These are phyloP conservation scores for Tapirus indicus DNA, from an alignment of 2,797 vertebrate species.

Conservation along the genomic window DNA sequence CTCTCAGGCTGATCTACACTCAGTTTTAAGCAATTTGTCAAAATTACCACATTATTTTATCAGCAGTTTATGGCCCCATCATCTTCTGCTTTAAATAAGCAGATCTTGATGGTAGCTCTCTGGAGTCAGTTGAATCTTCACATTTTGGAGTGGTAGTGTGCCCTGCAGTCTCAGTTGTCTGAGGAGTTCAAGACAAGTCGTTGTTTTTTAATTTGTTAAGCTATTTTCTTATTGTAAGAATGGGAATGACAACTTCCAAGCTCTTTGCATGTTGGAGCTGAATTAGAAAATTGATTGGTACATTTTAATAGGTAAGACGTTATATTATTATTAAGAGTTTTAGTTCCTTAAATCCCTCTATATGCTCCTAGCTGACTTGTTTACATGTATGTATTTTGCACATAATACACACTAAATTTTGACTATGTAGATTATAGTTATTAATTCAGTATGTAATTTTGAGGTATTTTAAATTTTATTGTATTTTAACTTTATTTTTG, in stretches of 20 bases:
- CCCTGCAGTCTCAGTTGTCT: not conserved
- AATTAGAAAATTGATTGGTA: not conserved
- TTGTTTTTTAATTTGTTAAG: not conserved
- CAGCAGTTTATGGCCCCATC: not conserved
- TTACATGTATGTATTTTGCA: not conserved
- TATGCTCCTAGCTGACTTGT: not conserved
- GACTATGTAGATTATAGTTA: not conserved
- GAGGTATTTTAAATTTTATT: not conserved
- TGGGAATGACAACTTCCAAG: not conserved
- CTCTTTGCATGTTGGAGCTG: not conserved
- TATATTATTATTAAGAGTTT: not conserved
- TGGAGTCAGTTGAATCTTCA: not conserved
- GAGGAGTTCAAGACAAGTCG: not conserved
- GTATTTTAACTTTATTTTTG: not conserved
- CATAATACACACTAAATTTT: not conserved
- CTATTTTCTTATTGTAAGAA: not conserved
- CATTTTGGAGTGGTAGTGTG: not conserved
- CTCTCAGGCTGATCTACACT: not conserved
- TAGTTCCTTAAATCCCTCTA: not conserved
- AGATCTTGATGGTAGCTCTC: not conserved
- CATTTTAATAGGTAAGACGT: not conserved
- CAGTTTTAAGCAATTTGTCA: not conserved
- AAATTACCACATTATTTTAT: not conserved
- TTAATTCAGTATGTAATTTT: not conserved
- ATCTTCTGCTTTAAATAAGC: not conserved